Evolutionary conservation across 2,888 invertebrate species (phyloP).

Genomic region (Stramonita haemastoma): DNA sequence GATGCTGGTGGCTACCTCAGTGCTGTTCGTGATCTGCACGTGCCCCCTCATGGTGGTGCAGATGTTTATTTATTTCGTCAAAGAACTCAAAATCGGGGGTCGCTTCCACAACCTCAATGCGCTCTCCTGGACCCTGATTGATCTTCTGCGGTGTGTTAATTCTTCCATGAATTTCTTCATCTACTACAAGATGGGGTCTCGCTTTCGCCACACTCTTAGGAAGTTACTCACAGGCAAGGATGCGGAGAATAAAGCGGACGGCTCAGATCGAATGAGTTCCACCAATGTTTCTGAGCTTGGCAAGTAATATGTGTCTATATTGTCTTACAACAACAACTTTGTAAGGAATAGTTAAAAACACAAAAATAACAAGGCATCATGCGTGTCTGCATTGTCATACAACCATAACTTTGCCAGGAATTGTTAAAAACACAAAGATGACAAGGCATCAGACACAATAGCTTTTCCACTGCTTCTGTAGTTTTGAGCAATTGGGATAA

Average conservation of each 20-base stretch:
- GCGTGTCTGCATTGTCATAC: too few relatives aligned
- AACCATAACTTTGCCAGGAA: too few relatives aligned
- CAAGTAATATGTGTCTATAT: too few relatives aligned
- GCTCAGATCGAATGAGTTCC: neutral
- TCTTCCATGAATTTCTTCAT: constrained; percentile 34
- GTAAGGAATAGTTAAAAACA: too few relatives aligned
- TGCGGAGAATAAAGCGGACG: neutral
- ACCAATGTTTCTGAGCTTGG: neutral
- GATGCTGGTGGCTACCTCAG: neutral
- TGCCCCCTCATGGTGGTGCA: neutral
- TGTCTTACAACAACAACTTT: too few relatives aligned
- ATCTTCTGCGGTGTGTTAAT: constrained; percentile 11
- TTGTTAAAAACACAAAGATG: too few relatives aligned
- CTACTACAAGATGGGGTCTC: constrained; percentile 27
- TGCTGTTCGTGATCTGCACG: neutral
- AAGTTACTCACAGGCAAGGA: neutral
- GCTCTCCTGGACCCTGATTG: neutral
- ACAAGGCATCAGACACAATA: too few relatives aligned
- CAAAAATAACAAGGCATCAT: too few relatives aligned
- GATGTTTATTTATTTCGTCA: constrained; percentile 7
- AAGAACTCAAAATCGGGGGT: neutral
- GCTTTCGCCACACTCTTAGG: constrained; percentile 9
- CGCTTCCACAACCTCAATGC: neutral
- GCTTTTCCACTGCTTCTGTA: too few relatives aligned
- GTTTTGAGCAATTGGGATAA: too few relatives aligned